Conservation (phyloP, 2,113 vertebrate species). For the Phyllostomus discolor region DNA sequence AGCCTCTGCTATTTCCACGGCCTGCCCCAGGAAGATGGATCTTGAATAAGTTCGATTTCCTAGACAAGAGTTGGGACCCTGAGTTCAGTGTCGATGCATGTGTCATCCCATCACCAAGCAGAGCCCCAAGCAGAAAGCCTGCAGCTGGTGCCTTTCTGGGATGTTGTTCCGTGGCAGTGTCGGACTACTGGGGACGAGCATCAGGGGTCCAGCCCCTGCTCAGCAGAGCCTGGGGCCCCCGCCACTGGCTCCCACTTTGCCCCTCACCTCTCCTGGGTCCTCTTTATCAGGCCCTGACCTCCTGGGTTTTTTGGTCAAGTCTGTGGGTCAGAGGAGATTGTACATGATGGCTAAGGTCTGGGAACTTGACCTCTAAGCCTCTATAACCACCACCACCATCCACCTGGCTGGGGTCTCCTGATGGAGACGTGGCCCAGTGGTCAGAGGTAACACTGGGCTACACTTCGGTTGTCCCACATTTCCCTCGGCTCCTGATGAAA, state of each 20-base stretch:
- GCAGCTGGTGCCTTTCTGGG: not conserved
- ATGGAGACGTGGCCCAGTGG: not conserved
- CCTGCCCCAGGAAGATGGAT: not conserved
- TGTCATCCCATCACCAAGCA: not conserved
- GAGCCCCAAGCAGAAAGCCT: not conserved
- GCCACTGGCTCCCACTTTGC: not conserved
- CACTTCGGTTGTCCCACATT: not conserved
- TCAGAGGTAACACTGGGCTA: not conserved
- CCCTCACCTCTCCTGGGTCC: not conserved
- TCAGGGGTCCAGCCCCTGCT: not conserved
- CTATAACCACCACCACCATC: not conserved
- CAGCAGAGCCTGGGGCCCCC: not conserved
- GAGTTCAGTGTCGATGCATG: not conserved
- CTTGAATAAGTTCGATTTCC: not conserved
- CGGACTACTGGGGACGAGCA: not conserved
- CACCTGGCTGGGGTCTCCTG: not conserved
- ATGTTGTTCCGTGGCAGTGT: rapidly evolving
- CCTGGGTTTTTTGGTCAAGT: not conserved
- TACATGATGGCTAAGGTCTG: not conserved
- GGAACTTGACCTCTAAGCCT: not conserved
- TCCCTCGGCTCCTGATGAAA: not conserved
- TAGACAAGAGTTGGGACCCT: not conserved
- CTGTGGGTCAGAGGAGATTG: not conserved
- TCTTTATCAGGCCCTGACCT: not conserved
- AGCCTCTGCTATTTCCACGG: not conserved